These are phyloP conservation scores for Leptobrachium leishanense DNA, from an alignment of 2,113 vertebrate genomes.

Conservation along the genomic window DNA sequence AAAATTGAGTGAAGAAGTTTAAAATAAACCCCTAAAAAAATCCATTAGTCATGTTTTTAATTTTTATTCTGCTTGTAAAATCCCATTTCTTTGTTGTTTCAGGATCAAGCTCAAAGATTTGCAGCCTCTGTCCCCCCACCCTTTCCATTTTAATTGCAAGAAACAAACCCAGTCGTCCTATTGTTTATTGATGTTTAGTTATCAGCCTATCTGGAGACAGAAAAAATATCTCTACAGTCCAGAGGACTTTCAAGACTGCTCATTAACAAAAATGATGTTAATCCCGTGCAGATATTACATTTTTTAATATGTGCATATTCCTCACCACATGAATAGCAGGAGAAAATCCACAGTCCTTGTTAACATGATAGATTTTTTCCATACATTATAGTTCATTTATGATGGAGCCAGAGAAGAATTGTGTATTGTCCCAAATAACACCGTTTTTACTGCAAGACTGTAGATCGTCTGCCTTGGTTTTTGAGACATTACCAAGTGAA, in stretches of 20 bases:
- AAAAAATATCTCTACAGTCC: constrained; percentile 55
- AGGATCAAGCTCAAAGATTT: constrained; percentile 44
- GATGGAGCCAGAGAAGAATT: constrained; percentile 45
- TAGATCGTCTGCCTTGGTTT: neutral
- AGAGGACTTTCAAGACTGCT: constrained; percentile 38
- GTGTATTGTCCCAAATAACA: constrained; percentile 10
- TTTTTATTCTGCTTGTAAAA: constrained; percentile 42
- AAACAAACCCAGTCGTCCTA: constrained; percentile 37
- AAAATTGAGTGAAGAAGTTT: neutral
- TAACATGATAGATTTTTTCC: constrained; percentile 54
- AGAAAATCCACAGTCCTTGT: constrained; percentile 52
- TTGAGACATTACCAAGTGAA: neutral
- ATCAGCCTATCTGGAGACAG: constrained; percentile 55
- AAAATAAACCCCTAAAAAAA: constrained; percentile 1
- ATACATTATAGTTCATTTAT: constrained; percentile 51
- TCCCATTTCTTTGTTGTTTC: constrained; percentile 29
- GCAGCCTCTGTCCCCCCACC: constrained; percentile 45
- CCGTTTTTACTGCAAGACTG: neutral
- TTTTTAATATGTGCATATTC: constrained; percentile 23
- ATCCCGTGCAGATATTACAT: constrained; percentile 58
- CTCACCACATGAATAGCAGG: constrained; percentile 53
- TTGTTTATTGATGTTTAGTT: constrained; percentile 56
- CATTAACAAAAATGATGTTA: constrained; percentile 55
- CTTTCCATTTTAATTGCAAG: constrained; percentile 51
- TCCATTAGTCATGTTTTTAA: constrained; percentile 36